phyloP scores from a whole-genome alignment of 2,113 vertebrate species.

The Prunella fulvescens region DNA sequence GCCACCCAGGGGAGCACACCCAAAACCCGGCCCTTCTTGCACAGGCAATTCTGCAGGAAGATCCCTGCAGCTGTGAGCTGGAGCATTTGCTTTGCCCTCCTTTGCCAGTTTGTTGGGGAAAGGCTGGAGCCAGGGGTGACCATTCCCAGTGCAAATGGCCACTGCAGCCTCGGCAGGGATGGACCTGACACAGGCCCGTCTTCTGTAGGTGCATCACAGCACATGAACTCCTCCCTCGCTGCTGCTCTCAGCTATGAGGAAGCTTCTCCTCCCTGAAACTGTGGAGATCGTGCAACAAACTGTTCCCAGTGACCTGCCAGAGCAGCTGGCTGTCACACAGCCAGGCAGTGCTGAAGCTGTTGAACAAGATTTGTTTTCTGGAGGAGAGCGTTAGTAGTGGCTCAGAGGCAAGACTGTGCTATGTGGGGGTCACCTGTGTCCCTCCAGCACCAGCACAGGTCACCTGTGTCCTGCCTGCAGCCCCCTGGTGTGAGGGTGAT shows the following conservation, averaged over 20 bases:
- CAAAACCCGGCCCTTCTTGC: conserved; percentile 52
- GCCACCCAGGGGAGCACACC: conserved; percentile 45
- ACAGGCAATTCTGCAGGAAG: neutral
- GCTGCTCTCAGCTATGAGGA: conserved; percentile 32
- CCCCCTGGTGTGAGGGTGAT: neutral
- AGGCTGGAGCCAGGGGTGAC: neutral
- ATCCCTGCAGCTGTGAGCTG: neutral
- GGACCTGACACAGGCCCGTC: rapidly evolving
- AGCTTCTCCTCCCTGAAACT: conserved; percentile 60
- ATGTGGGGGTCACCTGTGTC: neutral
- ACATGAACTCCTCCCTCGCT: rapidly evolving
- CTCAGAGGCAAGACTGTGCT: neutral
- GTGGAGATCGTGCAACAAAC: neutral
- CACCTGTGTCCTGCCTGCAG: neutral
- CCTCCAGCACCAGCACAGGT: neutral
- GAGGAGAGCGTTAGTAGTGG: neutral
- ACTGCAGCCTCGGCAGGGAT: rapidly evolving
- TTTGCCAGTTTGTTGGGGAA: rapidly evolving
- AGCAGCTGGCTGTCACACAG: conserved; percentile 26
- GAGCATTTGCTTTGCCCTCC: neutral
- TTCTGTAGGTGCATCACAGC: neutral
- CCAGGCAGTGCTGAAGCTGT: neutral
- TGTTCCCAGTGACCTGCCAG: conserved; percentile 36
- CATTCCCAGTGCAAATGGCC: rapidly evolving
- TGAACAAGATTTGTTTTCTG: neutral